Percentiles rank a stretch among this genome's conserved stretches.
Conservation (phyloP, 1,140 invertebrate genomes). For the Drosophila busckii region DNA sequence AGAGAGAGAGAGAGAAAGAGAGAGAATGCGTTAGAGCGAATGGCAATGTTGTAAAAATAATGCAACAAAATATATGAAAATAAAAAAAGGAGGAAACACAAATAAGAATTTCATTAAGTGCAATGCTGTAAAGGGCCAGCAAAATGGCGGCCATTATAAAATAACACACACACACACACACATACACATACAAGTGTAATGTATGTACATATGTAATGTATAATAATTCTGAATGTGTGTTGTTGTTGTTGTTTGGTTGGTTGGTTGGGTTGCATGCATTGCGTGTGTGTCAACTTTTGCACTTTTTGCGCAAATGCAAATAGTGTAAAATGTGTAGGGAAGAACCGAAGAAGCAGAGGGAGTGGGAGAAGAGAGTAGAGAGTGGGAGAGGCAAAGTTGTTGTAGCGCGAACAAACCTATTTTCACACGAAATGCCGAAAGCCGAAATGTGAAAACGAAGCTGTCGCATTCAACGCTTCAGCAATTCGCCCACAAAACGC, state of each 20-base stretch:
- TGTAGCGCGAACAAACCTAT: too few species aligned
- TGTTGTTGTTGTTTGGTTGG: constrained; percentile 4
- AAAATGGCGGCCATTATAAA: constrained; percentile 61
- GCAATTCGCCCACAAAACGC: constrained; percentile 42
- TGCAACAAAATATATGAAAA: constrained; percentile 18
- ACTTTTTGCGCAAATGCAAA: constrained; percentile 73
- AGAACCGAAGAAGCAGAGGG: constrained; percentile 11
- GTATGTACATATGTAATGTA: constrained; percentile 8
- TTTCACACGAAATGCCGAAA: constrained; percentile 50
- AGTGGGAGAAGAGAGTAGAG: constrained; percentile 38
- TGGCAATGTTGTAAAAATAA: constrained; percentile 17
- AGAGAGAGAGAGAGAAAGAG: constrained; percentile 18
- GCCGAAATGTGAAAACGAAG: constrained; percentile 27
- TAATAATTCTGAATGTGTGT: constrained; percentile 6
- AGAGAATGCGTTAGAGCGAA: constrained; percentile 18
- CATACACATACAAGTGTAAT: constrained; percentile 2
- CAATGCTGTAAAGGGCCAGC: constrained; percentile 42
- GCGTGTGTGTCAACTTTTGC: constrained; percentile 71
- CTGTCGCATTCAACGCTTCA: constrained; percentile 53
- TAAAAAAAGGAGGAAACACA: too few species aligned
- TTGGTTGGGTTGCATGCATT: constrained; percentile 27
- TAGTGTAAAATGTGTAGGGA: constrained; percentile 55
- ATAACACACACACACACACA: constrained; percentile 4
- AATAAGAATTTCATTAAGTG: constrained; percentile 71
- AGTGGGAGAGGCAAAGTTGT: too few species aligned